Evolutionary conservation across 2,113 vertebrate species (phyloP).

Genomic region (Pelusios castaneus): DNA sequence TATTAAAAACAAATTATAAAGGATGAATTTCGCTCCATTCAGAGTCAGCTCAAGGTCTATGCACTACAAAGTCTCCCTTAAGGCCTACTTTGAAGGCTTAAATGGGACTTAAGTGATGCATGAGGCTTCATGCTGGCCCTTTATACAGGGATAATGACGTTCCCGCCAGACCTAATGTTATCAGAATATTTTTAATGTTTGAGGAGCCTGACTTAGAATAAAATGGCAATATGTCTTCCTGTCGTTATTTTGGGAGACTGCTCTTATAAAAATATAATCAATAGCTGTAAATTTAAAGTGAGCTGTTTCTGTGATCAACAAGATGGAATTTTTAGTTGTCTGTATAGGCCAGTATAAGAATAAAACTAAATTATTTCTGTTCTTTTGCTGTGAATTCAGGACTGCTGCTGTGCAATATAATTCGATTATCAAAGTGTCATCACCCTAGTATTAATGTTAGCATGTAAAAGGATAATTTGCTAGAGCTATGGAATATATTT

Average conservation of each 20-base stretch:
- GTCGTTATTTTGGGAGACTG: neutral
- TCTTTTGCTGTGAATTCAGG: neutral
- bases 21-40: neutral
- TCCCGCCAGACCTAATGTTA: neutral
- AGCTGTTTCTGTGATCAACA: neutral
- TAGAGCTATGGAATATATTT: neutral
- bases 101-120: neutral
- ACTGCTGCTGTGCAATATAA: neutral
- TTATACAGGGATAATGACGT: neutral
- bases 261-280: neutral
- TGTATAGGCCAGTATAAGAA: neutral
- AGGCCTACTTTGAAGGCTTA: neutral
- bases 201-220: neutral
- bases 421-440: neutral
- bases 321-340: neutral
- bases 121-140: neutral
- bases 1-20: neutral
- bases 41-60: neutral
- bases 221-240: neutral
- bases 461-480: neutral
- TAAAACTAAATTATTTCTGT: neutral
- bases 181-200: neutral
- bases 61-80: neutral
- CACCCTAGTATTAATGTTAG: neutral
- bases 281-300: neutral